Evolutionary conservation across 2,113 vertebrate genomes (phyloP).

Genomic region (Actenoides lindsayi): DNA sequence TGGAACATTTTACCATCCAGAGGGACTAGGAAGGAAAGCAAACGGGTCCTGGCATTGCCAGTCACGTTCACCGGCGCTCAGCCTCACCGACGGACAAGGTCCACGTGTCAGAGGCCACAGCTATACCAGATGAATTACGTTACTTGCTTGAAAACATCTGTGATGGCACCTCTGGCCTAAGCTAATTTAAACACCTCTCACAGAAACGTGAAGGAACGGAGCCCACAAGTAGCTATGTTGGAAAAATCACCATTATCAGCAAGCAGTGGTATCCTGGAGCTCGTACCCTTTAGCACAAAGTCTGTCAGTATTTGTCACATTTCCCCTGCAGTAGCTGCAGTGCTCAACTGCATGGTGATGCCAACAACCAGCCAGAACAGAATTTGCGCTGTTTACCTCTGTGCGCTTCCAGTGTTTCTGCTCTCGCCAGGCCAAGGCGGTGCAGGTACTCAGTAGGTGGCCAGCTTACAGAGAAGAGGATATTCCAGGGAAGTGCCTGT

Average conservation of each 20-base stretch:
- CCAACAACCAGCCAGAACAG: neutral
- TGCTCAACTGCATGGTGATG: neutral
- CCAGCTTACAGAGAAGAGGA: neutral
- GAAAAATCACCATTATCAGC: neutral
- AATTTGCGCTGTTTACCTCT: neutral
- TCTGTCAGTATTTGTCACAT: neutral
- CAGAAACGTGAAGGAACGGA: neutral
- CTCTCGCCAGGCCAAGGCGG: neutral
- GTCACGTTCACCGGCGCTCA: neutral
- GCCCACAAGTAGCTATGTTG: neutral
- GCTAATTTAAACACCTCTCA: neutral
- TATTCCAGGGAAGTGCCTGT: neutral
- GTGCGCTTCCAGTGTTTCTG: neutral
- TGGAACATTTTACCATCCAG: neutral
- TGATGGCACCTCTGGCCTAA: neutral
- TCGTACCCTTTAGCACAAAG: neutral
- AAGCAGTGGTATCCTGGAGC: neutral
- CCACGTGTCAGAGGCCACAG: neutral
- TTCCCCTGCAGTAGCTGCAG: neutral
- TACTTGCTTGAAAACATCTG: neutral
- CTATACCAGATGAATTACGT: neutral
- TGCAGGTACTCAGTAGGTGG: fast-evolving
- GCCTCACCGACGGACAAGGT: neutral
- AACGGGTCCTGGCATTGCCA: neutral
- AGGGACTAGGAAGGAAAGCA: neutral